Conservation (phyloP, 2,113 vertebrate genomes). For the Scomber colias region DNA sequence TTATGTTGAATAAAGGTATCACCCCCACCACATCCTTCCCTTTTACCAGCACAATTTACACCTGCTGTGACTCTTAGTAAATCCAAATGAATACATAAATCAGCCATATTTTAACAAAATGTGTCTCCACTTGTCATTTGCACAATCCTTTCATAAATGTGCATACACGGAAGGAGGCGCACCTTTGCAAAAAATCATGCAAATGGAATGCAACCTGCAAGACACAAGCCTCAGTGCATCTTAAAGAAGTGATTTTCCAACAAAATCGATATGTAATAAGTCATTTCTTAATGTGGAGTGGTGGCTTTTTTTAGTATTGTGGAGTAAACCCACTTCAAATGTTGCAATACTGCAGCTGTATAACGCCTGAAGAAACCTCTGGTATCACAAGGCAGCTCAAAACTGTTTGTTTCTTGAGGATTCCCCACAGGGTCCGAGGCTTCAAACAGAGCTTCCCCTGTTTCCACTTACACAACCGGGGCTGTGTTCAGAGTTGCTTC, state of each 20-base stretch:
- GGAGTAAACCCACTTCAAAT: neutral
- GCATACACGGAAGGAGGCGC: no score
- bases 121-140: no score
- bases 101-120: no score
- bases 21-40: no score
- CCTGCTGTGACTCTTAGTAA: no score
- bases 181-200: neutral
- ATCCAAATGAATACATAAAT: no score
- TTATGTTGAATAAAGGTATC: no score
- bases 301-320: neutral
- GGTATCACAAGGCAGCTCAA: slow-evolving; percentile 65
- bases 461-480: slow-evolving; percentile 35
- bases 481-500: slow-evolving; percentile 42
- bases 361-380: slow-evolving; percentile 31
- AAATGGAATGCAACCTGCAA: neutral
- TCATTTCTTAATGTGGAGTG: no score
- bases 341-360: neutral
- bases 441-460: slow-evolving; percentile 62
- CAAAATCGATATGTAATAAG: no score
- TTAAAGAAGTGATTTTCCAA: neutral
- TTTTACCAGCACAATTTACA: no score
- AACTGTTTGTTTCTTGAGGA: slow-evolving; percentile 44
- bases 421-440: slow-evolving; percentile 37
- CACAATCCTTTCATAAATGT: no score
- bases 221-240: neutral